Conservation (phyloP, 2,113 vertebrate genomes). For the Etia nguti region DNA sequence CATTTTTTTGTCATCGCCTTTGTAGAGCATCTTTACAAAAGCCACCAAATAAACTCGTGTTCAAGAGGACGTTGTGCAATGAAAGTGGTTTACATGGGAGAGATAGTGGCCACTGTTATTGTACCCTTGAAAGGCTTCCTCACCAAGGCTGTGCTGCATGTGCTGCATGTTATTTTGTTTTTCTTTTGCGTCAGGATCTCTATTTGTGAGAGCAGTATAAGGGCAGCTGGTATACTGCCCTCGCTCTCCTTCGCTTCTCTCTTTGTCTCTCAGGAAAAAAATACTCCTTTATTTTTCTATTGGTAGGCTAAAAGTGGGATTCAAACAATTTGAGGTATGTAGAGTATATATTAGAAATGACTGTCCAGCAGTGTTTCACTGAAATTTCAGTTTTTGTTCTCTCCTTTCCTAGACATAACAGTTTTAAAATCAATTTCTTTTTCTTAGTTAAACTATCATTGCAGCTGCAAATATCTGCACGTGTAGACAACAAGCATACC, state of each 20-base stretch:
- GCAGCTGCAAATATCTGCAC: background rate
- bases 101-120: conserved; percentile 25
- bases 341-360: background rate
- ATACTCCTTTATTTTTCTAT: background rate
- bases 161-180: conserved; percentile 18
- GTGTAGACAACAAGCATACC: background rate
- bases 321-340: background rate
- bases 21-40: background rate
- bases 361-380: background rate
- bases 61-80: background rate
- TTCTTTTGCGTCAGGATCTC: background rate
- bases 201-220: background rate
- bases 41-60: background rate
- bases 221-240: background rate
- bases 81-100: background rate
- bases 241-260: background rate
- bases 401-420: background rate
- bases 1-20: background rate
- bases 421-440: background rate
- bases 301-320: background rate
- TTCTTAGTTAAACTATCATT: background rate
- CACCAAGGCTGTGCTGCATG: conserved; percentile 41
- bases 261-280: background rate
- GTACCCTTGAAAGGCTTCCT: conserved; percentile 35
- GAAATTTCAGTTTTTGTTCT: background rate